Evolutionary conservation across 2,888 invertebrate species (phyloP), one percentile per base, ranked within the genome.

Genomic region (Caenorhabditis sp.): DNA sequence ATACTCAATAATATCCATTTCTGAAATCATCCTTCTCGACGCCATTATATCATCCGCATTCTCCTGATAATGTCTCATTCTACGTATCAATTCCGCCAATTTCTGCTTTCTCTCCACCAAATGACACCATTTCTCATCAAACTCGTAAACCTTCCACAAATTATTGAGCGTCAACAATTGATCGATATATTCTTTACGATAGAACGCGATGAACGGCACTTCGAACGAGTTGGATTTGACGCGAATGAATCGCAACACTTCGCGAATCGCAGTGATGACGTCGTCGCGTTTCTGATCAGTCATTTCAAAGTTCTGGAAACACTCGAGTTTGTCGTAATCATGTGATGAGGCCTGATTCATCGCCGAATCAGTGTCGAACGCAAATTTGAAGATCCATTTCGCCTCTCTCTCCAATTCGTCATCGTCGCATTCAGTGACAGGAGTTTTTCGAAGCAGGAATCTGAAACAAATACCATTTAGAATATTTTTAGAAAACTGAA

Each of bases 131-230:
- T 94, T 94, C 63, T 94, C 95, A 88, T 97, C 97, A 88, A 91
- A 95, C 86, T 93, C 93, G 90, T 95, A 97, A n/a, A 99, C 93
- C 88, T 93, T 94, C 99, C 99, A 99, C 36, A 99, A 90, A 88
- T 99, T 97, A 84, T 94, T 94, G 63, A 96, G 94, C 81, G 92
- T 94, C 25, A 99, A 90, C 86, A 73, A 26, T 4, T 72, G 59
- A 10, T 94, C 93, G 0, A 97, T 95, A 84, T 95, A 95, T 89
- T 99, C 99, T 89, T 99, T 99, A 27, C 97, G 92, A 88, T 99
- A 99, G 89, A 96, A 97, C 0, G 95, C 95, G 84, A 99, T 99
- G 89, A 99, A 99, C 0, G 99, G 97, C 53, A 97, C 96, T 69
- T 79, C 78, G 54, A 71, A 79, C 1, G 59, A 66, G 50, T 73